Conservation (phyloP, 2,888 invertebrate genomes). For the Orthosia gothica region DNA sequence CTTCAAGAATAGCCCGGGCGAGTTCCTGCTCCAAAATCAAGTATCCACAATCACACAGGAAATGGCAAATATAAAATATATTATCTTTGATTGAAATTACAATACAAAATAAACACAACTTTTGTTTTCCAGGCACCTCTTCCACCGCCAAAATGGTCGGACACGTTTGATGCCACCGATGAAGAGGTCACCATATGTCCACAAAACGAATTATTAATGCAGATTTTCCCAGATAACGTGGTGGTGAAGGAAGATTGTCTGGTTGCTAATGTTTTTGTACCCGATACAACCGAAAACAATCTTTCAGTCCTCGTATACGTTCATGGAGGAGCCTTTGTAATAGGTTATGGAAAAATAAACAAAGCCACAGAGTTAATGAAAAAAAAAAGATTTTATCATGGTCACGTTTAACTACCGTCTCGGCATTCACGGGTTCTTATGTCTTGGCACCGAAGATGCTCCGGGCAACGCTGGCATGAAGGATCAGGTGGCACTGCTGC, state of each 20-base stretch:
- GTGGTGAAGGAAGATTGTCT: slow-evolving; percentile 78
- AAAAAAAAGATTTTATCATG: slow-evolving; percentile 64
- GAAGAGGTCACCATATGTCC: slow-evolving; percentile 71
- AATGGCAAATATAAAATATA: too few species aligned
- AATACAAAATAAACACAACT: neutral
- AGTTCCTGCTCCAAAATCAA: too few species aligned
- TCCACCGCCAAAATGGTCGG: slow-evolving; percentile 70
- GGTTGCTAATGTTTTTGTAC: slow-evolving; percentile 81
- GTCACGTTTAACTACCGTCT: slow-evolving; percentile 74
- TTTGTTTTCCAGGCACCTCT: slow-evolving; percentile 71
- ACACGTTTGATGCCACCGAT: slow-evolving; percentile 65
- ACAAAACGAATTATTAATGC: slow-evolving; percentile 44
- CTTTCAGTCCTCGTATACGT: slow-evolving; percentile 73
- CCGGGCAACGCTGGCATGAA: slow-evolving; percentile 79
- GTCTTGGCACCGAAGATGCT: slow-evolving; percentile 70
- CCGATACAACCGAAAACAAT: slow-evolving; percentile 72
- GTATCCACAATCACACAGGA: neutral
- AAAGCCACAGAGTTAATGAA: slow-evolving; percentile 62
- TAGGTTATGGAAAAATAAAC: slow-evolving; percentile 65
- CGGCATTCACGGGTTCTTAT: slow-evolving; percentile 70
- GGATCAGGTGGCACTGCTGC: slow-evolving; percentile 73
- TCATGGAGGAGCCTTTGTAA: slow-evolving; percentile 74
- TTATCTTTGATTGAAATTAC: neutral
- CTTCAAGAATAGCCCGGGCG: too few species aligned
- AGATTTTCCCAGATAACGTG: slow-evolving; percentile 18